A percentile compares a stretch with the other conserved stretches of the same genome.
Evolutionary conservation across 2,888 invertebrate species (phyloP).

Genomic region (Thymelicus lineola): DNA sequence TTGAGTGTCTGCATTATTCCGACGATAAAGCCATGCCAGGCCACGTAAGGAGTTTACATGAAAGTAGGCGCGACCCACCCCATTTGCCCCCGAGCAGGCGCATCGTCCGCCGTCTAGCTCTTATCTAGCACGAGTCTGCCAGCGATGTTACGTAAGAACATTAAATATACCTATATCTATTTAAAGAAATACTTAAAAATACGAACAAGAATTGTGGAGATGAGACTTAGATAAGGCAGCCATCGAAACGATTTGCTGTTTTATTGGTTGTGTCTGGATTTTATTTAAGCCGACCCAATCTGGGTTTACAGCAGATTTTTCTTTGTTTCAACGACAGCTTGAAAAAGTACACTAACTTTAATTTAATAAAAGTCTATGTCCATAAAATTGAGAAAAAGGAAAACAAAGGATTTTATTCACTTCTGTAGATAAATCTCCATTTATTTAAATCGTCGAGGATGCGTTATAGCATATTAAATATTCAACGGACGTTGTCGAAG

Average conservation of each 20-base stretch:
- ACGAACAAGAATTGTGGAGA: slow-evolving; percentile 20
- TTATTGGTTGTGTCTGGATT: slow-evolving; percentile 21
- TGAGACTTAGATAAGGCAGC: slow-evolving; percentile 22
- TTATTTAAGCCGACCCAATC: slow-evolving; percentile 6
- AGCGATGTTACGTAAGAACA: slow-evolving; percentile 57
- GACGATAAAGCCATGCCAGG: slow-evolving; percentile 9
- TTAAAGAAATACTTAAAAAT: slow-evolving; percentile 39
- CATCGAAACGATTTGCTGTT: slow-evolving; percentile 19
- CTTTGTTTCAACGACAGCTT: slow-evolving; percentile 15
- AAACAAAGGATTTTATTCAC: not conserved
- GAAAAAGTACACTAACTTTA: not conserved
- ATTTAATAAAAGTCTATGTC: not conserved
- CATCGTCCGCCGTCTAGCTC: slow-evolving; percentile 46
- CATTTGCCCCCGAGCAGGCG: slow-evolving; percentile 34
- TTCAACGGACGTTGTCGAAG: slow-evolving; percentile 48
- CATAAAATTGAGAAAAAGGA: not conserved
- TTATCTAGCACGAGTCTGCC: slow-evolving; percentile 47
- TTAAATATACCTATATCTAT: slow-evolving; percentile 55
- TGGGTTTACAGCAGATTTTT: slow-evolving; percentile 10
- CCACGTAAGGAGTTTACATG: slow-evolving; percentile 30
- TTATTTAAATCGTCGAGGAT: slow-evolving; percentile 15
- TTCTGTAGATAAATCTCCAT: not conserved
- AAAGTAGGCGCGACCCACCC: slow-evolving; percentile 40
- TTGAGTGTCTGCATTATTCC: slow-evolving; percentile 6
- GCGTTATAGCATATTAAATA: slow-evolving; percentile 41